These are phyloP conservation scores for Cyphomyrus plagiostoma DNA, from an alignment of 2,113 vertebrate species.

Conservation along the genomic window DNA sequence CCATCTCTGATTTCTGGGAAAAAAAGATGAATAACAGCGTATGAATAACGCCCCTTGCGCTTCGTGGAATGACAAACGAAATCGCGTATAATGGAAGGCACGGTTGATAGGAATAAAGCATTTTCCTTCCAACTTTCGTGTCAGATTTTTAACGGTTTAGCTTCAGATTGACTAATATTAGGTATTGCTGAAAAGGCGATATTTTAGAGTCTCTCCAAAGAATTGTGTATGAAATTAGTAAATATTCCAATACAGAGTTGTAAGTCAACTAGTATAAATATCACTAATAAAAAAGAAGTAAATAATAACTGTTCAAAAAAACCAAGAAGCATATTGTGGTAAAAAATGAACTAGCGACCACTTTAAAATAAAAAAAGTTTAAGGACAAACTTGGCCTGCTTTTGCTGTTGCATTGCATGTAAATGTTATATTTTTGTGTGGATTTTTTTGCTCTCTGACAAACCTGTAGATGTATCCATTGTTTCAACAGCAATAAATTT, in stretches of 20 bases:
- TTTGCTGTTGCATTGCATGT: background rate
- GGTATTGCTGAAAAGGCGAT: background rate
- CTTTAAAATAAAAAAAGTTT: background rate
- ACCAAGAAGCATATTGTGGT: background rate
- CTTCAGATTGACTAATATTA: background rate
- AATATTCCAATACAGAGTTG: background rate
- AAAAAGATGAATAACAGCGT: background rate
- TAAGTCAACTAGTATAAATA: background rate
- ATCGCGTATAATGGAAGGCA: background rate
- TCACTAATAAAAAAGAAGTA: background rate
- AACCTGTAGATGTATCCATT: background rate
- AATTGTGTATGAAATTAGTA: background rate
- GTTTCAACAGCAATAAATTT: background rate
- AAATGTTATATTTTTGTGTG: background rate
- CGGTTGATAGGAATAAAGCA: background rate
- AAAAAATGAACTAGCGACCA: background rate
- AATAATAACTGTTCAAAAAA: background rate
- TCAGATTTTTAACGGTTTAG: background rate
- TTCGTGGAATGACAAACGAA: background rate
- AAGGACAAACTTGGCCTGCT: background rate
- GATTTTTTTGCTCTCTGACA: background rate
- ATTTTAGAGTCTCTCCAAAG: background rate
- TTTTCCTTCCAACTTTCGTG: background rate
- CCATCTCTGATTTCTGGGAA: constrained; percentile 5
- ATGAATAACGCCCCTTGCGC: background rate